Percentiles rank a stretch among this genome's conserved stretches.
Evolutionary conservation across 92 coral and sea anemone species (phyloP).

Genomic region (Pocillopora meandrina): DNA sequence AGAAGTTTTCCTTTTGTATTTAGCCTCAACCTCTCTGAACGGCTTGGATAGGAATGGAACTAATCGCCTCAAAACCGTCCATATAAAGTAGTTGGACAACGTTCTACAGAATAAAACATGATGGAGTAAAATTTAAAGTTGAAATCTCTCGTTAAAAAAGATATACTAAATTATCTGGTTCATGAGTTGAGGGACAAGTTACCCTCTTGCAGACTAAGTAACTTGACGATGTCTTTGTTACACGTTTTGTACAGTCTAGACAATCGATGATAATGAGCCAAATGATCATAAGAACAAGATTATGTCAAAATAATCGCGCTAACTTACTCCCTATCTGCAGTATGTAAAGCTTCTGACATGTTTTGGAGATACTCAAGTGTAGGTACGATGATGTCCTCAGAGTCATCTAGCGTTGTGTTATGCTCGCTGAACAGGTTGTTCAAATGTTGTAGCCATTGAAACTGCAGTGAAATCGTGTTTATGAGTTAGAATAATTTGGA

Average conservation of each 20-base stretch:
- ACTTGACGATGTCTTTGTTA: too few species aligned
- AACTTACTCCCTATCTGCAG: conserved; percentile 58
- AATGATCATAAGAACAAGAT: too few species aligned
- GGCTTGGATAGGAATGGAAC: conserved; percentile 80
- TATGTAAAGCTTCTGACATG: conserved; percentile 56
- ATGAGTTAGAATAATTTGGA: too few species aligned
- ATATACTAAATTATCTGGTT: too few species aligned
- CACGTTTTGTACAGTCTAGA: too few species aligned
- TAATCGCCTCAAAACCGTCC: conserved; percentile 66
- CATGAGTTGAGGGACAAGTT: too few species aligned
- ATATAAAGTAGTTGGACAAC: conserved; percentile 83
- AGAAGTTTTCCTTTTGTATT: conserved; percentile 45
- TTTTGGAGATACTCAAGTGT: conserved; percentile 67
- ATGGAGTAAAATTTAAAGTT: background rate
- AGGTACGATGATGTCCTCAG: conserved; percentile 64
- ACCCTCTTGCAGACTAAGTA: too few species aligned
- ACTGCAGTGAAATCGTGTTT: conserved; percentile 25
- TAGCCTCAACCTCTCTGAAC: conserved; percentile 76
- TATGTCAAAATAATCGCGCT: too few species aligned
- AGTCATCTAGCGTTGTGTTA: conserved; percentile 38
- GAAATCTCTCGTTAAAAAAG: too few species aligned
- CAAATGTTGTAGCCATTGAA: conserved; percentile 67
- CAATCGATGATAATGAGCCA: too few species aligned
- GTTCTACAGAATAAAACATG: conserved; percentile 41
- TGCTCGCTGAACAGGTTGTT: conserved; percentile 53